Evolutionary conservation across 2,113 vertebrate genomes (phyloP), one percentile per base, ranked within the genome.

Genomic region (Orycteropus afer): DNA sequence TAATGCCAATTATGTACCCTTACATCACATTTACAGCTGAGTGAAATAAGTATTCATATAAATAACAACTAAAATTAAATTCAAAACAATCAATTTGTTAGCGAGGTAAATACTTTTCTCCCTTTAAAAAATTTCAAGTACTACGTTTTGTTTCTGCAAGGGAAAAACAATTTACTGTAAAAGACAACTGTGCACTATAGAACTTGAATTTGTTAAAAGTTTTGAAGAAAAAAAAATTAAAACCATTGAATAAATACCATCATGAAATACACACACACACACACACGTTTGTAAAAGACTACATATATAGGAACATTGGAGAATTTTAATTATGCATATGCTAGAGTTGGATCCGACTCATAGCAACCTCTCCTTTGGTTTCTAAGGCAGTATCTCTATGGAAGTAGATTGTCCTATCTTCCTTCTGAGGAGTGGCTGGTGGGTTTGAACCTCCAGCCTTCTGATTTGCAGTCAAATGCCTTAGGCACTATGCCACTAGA

Each of bases 61-160:
- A 77, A 55, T 67, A 69, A 83, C 7, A 18, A 59, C 71, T 67
- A 86, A 57, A 90, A 90, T 71, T 40, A 47, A 79, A 53, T 42
- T 51, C 42, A 13, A 71, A 90, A 94, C 49, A 80, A 83, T 59
- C 14, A 51, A 63, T 73, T 84, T 84, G 34, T 17, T 4, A 73
- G 42, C 23, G 34, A 90, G 15, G 53, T 22, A 57, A 18, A 55
- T 59, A 34, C n/a, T 47, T 81, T 79, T 40, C 51, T 4, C 40
- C 29, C 53, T 82, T 85, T 10, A 42, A 94, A 71, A 29, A 32
- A 57, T 77, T 67, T 77, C 69, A 80, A 65, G 37, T 71, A 79
- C 49, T 84, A 37, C 47, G 61, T 90, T 85, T 90, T 90, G 82
- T 69, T 86, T 93, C 63, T 92, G 6, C 29, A 92, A 40, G 49